A percentile compares a stretch with the other conserved stretches of the same genome.
Conservation (phyloP, 1,140 invertebrate species). For the Helicoverpa armigera region DNA sequence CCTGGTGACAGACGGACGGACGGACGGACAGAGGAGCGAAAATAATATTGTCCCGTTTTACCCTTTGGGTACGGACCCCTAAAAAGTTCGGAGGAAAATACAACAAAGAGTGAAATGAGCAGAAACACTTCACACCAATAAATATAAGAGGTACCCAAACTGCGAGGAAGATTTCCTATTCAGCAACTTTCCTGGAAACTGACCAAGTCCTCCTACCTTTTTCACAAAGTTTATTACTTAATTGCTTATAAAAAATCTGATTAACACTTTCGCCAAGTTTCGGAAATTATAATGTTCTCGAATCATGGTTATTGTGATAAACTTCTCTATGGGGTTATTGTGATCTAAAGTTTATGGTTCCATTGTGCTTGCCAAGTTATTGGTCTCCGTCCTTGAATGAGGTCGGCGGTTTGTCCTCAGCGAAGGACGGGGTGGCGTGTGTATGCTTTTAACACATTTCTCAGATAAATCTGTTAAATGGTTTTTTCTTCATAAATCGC, state of each 20-base stretch:
- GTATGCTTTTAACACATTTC: not conserved
- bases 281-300: not conserved
- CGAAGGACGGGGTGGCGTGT: not conserved
- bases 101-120: slow-evolving; percentile 32
- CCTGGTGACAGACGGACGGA: too few relatives aligned
- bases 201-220: not conserved
- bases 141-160: not conserved
- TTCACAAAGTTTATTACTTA: slow-evolving; percentile 6
- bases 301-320: slow-evolving; percentile 3
- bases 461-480: too few relatives aligned
- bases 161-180: not conserved
- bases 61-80: too few relatives aligned
- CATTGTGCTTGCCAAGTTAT: slow-evolving; percentile 11
- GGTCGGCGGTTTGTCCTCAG: not conserved
- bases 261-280: slow-evolving; percentile 2
- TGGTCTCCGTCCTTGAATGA: not conserved
- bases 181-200: not conserved
- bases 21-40: too few relatives aligned
- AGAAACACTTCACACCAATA: slow-evolving; percentile 13
- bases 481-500: too few relatives aligned
- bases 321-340: not conserved
- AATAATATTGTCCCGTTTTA: too few relatives aligned
- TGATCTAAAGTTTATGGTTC: slow-evolving; percentile 1
- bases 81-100: not conserved
- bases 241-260: slow-evolving; percentile 33